Percentiles rank a stretch among this genome's conserved stretches.
phyloP scores from a whole-genome alignment of 1,140 invertebrate genomes.

The Eupristina koningsbergeri region DNA sequence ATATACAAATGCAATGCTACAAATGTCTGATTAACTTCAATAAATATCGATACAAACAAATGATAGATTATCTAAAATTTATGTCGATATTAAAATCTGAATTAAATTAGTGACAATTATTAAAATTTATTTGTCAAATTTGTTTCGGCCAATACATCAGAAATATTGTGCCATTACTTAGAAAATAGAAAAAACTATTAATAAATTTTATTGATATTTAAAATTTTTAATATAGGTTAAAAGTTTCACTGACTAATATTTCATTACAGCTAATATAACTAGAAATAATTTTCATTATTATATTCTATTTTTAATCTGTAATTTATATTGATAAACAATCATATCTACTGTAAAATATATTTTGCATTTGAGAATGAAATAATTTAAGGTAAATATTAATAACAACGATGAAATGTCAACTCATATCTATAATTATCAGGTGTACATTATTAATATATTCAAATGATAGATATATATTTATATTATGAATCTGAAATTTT shows the following conservation, averaged over 20 bases:
- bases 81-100: too few species aligned
- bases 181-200: background rate
- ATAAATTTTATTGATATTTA: background rate
- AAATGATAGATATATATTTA: too few species aligned
- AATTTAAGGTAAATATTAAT: background rate
- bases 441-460: too few species aligned
- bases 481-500: too few species aligned
- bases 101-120: too few species aligned
- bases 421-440: too few species aligned
- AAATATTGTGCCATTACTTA: background rate
- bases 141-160: too few species aligned
- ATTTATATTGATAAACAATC: background rate
- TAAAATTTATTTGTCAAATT: too few species aligned
- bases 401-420: background rate
- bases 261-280: background rate
- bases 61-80: too few species aligned
- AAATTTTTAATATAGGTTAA: background rate
- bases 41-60: too few species aligned
- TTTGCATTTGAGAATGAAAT: background rate
- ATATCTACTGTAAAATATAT: background rate
- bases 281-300: background rate
- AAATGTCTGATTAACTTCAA: too few species aligned
- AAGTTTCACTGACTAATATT: background rate
- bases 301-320: background rate
- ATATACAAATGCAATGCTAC: too few species aligned